Conservation (phyloP, 2,113 vertebrate genomes). For the Piaya cayana region DNA sequence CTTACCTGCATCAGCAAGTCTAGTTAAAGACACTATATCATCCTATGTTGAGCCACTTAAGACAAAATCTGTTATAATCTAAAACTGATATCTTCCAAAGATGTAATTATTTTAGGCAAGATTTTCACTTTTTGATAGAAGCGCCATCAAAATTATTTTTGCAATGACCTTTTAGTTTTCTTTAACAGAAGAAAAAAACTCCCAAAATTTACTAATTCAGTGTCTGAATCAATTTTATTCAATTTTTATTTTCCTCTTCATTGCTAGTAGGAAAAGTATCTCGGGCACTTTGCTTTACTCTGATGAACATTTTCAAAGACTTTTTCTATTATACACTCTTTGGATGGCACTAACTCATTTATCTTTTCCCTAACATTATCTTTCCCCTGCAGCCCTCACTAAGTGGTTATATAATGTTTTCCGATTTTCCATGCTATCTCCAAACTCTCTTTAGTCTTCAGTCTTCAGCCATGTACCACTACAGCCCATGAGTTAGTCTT, state of each 20-base stretch:
- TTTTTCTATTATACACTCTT: background rate
- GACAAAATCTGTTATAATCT: background rate
- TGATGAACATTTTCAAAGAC: background rate
- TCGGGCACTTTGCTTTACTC: background rate
- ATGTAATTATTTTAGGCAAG: background rate
- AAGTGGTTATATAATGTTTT: background rate
- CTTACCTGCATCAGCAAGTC: background rate
- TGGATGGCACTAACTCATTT: background rate
- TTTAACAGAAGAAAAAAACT: background rate
- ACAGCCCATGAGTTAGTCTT: background rate
- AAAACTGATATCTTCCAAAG: background rate
- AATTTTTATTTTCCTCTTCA: background rate
- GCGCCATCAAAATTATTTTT: background rate
- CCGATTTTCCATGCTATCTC: background rate
- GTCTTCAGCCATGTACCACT: background rate
- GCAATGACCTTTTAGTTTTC: background rate
- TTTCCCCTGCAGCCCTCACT: background rate
- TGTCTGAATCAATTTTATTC: background rate
- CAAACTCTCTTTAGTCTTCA: background rate
- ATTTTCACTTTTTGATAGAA: background rate
- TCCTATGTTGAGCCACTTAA: background rate
- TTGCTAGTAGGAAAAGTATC: background rate
- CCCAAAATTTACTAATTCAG: background rate
- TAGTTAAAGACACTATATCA: background rate
- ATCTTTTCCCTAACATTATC: background rate